phyloP scores from a whole-genome alignment of 1,140 invertebrate genomes.

The Zophobas atratus region DNA sequence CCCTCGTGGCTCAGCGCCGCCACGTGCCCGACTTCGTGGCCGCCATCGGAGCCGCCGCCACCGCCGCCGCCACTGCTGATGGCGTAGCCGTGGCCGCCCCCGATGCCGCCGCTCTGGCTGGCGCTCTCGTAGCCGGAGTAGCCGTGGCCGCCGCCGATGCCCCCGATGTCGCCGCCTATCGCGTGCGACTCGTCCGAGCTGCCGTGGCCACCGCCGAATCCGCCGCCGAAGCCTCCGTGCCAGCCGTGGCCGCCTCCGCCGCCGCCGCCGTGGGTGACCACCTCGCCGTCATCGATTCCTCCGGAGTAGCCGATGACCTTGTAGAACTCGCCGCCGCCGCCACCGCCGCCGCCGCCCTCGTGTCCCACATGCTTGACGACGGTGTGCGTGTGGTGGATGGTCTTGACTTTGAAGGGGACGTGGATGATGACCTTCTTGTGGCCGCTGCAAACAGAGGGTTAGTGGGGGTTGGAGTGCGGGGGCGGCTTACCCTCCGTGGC shows the following conservation, averaged over 20 bases:
- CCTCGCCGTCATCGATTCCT: conserved; percentile 63
- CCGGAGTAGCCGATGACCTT: conserved; percentile 68
- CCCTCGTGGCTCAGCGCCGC: neutral
- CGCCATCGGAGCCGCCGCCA: conserved; percentile 51
- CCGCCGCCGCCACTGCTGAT: conserved; percentile 15
- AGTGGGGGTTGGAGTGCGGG: conserved; percentile 2
- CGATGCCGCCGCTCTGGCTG: conserved; percentile 21
- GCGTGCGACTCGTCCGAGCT: conserved; percentile 47
- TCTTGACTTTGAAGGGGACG: conserved; percentile 74
- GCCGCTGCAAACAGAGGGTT: conserved; percentile 57
- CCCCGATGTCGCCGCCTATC: conserved; percentile 50
- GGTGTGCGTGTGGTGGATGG: conserved; percentile 75
- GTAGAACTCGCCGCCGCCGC: conserved; percentile 64
- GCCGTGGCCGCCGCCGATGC: conserved; percentile 42
- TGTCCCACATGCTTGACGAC: conserved; percentile 72
- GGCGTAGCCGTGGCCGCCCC: conserved; percentile 48
- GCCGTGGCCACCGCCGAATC: conserved; percentile 54
- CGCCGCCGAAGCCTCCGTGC: conserved; percentile 62
- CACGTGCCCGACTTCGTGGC: conserved; percentile 50
- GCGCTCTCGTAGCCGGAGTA: conserved; percentile 39
- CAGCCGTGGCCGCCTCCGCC: conserved; percentile 48
- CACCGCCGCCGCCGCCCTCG: conserved; percentile 65
- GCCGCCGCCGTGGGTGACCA: conserved; percentile 55
- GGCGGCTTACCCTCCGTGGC: conserved; percentile 49
- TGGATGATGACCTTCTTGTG: conserved; percentile 76